phyloP scores from a whole-genome alignment of 2,888 invertebrate genomes.

The Oscheius onirici region DNA sequence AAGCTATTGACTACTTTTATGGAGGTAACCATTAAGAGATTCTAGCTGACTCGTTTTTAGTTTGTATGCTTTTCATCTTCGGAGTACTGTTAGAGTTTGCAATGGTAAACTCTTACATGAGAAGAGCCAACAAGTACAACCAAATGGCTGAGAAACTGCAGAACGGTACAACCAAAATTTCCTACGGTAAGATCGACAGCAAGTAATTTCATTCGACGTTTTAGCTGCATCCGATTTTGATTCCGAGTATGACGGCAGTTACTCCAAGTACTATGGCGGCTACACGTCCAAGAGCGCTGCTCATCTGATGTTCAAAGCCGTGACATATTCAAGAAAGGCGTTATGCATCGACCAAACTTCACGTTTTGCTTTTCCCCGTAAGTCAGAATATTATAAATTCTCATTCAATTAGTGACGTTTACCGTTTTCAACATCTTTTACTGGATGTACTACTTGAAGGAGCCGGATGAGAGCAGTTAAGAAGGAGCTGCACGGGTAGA shows the following conservation, averaged over 20 bases:
- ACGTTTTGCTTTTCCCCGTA: constrained; percentile 60
- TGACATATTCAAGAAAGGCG: constrained; percentile 56
- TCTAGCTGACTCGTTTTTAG: constrained; percentile 38
- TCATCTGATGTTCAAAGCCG: constrained; percentile 55
- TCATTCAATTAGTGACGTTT: constrained; percentile 54
- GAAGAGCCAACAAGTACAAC: constrained; percentile 65
- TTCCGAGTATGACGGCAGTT: constrained; percentile 51
- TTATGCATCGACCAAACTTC: constrained; percentile 60
- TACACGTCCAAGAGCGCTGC: constrained; percentile 45
- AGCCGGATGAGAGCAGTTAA: constrained; percentile 24
- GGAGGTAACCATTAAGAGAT: constrained; percentile 45
- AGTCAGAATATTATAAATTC: constrained; percentile 9
- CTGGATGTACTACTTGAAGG: constrained; percentile 62
- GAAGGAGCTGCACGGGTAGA: no score
- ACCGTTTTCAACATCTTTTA: constrained; percentile 62
- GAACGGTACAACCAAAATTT: constrained; percentile 28
- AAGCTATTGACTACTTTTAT: constrained; percentile 66
- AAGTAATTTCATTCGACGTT: neutral
- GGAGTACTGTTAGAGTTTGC: constrained; percentile 67
- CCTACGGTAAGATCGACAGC: constrained; percentile 34
- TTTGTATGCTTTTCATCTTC: constrained; percentile 67
- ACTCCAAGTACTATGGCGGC: constrained; percentile 42
- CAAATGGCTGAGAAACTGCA: constrained; percentile 64
- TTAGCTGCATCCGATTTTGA: constrained; percentile 40
- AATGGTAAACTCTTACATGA: constrained; percentile 63